Evolutionary conservation across 2,888 invertebrate genomes (phyloP).

Genomic region (Lithophane ornitopus): DNA sequence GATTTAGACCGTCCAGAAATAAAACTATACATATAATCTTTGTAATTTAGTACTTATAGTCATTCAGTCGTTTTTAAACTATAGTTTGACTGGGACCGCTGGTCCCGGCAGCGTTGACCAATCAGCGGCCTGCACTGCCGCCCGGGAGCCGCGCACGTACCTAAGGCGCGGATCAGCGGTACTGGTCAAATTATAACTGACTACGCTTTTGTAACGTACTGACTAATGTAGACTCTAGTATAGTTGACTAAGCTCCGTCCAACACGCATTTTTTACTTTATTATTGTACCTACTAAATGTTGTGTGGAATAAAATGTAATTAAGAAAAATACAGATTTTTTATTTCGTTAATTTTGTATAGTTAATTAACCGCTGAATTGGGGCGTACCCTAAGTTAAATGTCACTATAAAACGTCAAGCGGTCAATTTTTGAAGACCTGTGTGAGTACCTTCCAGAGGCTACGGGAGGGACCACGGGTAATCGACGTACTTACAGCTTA

Average conservation of each 20-base stretch:
- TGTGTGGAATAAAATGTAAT: slow-evolving; percentile 53
- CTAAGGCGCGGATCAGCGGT: too few species aligned
- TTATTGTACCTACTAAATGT: slow-evolving; percentile 37
- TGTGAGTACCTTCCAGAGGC: too few species aligned
- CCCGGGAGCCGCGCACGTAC: too few species aligned
- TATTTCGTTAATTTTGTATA: not conserved
- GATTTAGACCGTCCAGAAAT: not conserved
- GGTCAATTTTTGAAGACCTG: too few species aligned
- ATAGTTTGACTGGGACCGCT: too few species aligned
- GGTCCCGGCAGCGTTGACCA: too few species aligned
- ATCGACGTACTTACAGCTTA: too few species aligned
- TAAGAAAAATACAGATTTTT: slow-evolving; percentile 1
- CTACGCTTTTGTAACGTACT: slow-evolving; percentile 57
- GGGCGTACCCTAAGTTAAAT: too few species aligned
- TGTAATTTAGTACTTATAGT: not conserved
- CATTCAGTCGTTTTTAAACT: slow-evolving; percentile 18
- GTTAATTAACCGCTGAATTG: too few species aligned
- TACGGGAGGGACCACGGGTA: too few species aligned
- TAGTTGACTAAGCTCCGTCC: slow-evolving; percentile 60
- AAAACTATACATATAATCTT: not conserved
- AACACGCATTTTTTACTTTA: slow-evolving; percentile 57
- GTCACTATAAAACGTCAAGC: too few species aligned
- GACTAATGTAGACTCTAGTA: slow-evolving; percentile 51
- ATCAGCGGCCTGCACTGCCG: too few species aligned
- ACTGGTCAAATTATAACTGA: not conserved